Conservation (phyloP, 2,113 vertebrate species). For the Varanus komodoensis region DNA sequence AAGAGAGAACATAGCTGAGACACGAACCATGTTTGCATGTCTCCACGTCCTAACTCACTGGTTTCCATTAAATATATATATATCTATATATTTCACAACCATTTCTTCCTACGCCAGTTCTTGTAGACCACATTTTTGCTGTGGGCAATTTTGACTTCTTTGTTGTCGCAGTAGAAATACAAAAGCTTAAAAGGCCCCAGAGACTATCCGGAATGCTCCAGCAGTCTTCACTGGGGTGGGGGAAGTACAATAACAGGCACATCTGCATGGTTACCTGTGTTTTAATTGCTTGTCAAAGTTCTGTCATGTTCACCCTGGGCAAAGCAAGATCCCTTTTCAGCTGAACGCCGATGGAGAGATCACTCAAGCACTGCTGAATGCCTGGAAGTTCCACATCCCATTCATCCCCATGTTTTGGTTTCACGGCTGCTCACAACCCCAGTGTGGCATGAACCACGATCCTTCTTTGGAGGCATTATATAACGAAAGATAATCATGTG, state of each 20-base stretch:
- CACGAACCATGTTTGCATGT: background rate
- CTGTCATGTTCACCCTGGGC: slow-evolving; percentile 21
- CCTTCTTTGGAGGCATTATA: background rate
- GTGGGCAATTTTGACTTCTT: slow-evolving; percentile 13
- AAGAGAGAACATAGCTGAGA: background rate
- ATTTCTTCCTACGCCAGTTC: background rate
- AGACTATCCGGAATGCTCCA: slow-evolving; percentile 18
- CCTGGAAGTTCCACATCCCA: slow-evolving; percentile 8
- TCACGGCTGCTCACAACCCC: slow-evolving; percentile 6
- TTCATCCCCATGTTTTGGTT: slow-evolving; percentile 11
- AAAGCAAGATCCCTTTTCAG: slow-evolving; percentile 15
- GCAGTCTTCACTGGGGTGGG: background rate
- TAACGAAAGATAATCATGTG: slow-evolving; percentile 20
- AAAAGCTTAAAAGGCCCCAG: slow-evolving; percentile 1
- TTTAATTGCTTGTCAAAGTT: slow-evolving; percentile 41
- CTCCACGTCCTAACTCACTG: background rate
- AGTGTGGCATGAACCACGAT: background rate
- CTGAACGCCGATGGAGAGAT: slow-evolving; percentile 13
- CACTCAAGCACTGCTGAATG: background rate
- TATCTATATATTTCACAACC: background rate
- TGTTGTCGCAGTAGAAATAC: slow-evolving; percentile 5
- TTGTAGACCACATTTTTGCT: slow-evolving; percentile 14
- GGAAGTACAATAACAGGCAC: slow-evolving; percentile 26
- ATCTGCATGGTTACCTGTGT: slow-evolving; percentile 13
- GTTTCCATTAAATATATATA: background rate